phyloP scores from a whole-genome alignment of 2,113 vertebrate species.

The Gorsachius goisagi region DNA sequence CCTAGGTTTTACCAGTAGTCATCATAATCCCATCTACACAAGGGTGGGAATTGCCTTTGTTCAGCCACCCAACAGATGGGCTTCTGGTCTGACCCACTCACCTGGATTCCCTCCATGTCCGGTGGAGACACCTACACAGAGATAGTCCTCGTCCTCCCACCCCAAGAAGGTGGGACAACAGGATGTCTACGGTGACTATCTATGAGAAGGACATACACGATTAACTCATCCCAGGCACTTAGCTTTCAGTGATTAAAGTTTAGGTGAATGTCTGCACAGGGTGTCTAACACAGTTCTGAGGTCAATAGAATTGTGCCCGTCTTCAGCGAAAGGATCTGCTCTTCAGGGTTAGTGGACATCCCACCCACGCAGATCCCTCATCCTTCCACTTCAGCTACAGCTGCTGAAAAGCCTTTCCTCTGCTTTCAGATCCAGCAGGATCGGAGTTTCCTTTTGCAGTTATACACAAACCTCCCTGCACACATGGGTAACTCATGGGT shows the following conservation, averaged over 20 bases:
- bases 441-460: background rate
- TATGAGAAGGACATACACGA: background rate
- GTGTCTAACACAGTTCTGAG: background rate
- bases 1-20: background rate
- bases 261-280: background rate
- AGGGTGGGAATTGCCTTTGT: background rate
- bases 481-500: background rate
- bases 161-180: background rate
- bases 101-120: rapidly evolving
- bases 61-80: background rate
- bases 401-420: background rate
- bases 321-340: background rate
- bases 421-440: background rate
- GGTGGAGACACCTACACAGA: background rate
- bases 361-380: background rate
- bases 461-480: background rate
- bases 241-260: background rate
- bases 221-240: background rate
- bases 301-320: background rate
- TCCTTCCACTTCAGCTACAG: background rate
- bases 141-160: background rate
- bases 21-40: background rate
- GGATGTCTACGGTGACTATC: background rate
- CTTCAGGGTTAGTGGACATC: background rate
- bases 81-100: background rate